Evolutionary conservation across 2,797 vertebrate genomes (phyloP).

Genomic region (Pterois miles): DNA sequence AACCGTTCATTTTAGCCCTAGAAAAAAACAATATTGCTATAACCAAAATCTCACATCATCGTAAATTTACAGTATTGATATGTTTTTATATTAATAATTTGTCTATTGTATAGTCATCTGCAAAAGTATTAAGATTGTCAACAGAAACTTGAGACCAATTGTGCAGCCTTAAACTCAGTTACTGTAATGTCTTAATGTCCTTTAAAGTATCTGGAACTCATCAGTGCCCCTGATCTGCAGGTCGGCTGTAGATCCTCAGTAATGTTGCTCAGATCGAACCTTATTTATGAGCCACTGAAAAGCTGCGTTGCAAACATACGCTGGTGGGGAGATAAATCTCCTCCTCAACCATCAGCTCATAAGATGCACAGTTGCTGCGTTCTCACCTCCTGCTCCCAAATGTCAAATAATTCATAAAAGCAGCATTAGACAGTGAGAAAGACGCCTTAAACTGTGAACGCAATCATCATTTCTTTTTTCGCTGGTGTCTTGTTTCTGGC

Average conservation of each 20-base stretch:
- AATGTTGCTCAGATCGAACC: constrained; percentile 1
- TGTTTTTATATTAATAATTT: not conserved
- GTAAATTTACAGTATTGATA: not conserved
- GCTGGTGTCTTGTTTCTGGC: constrained; percentile 1
- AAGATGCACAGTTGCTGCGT: constrained; percentile 19
- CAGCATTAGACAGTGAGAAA: not conserved
- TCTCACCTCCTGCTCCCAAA: constrained; percentile 13
- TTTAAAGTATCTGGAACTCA: constrained; percentile 1
- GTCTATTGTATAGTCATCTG: too few relatives aligned
- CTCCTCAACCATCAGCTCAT: not conserved
- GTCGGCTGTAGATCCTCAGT: constrained; percentile 6
- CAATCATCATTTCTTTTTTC: not conserved
- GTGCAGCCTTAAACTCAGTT: not conserved
- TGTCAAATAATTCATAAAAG: constrained; percentile 24
- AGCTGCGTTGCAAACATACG: constrained; percentile 21
- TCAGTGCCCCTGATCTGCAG: constrained; percentile 32
- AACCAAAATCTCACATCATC: too few relatives aligned
- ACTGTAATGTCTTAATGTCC: constrained; percentile 7
- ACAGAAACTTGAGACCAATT: not conserved
- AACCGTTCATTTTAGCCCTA: too few relatives aligned
- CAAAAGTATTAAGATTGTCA: not conserved
- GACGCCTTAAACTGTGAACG: not conserved
- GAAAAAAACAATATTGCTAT: not conserved
- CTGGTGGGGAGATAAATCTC: constrained; percentile 16
- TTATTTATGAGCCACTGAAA: constrained; percentile 31